phyloP scores from a whole-genome alignment of 2,113 vertebrate genomes.

The Vanacampus margaritifer region DNA sequence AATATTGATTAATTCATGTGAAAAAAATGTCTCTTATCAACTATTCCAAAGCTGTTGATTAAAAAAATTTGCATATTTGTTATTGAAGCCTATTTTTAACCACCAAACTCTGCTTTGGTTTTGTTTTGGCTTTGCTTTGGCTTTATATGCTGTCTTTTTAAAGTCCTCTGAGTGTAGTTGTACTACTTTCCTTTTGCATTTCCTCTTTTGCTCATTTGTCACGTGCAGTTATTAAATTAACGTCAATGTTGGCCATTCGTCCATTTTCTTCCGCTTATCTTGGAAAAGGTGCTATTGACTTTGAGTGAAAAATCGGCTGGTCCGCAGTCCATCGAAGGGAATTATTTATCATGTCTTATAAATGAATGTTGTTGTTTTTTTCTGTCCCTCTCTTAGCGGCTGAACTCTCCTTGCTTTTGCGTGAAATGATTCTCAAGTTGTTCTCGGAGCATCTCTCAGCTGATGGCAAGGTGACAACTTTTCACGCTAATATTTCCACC shows the following conservation, averaged over 20 bases:
- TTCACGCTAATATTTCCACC: too few species aligned
- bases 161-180: neutral
- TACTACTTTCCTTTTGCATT: neutral
- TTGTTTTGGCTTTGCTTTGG: neutral
- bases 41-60: neutral
- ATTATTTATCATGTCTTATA: neutral
- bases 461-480: conserved; percentile 74
- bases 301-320: neutral
- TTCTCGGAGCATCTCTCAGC: conserved; percentile 74
- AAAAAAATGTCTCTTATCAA: neutral
- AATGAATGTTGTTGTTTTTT: neutral
- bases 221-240: conserved; percentile 5
- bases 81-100: conserved; percentile 15
- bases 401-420: conserved; percentile 67
- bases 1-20: too few species aligned
- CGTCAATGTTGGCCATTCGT: neutral
- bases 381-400: conserved; percentile 53
- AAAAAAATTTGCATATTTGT: neutral
- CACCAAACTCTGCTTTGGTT: conserved; percentile 15
- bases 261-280: neutral
- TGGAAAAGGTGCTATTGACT: neutral
- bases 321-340: neutral
- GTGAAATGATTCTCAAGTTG: conserved; percentile 73
- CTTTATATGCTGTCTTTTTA: neutral
- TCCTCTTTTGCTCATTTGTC: neutral